Base-by-base conservation (phyloP, 2,888 invertebrate species). In the Rapana venosa region DNA sequence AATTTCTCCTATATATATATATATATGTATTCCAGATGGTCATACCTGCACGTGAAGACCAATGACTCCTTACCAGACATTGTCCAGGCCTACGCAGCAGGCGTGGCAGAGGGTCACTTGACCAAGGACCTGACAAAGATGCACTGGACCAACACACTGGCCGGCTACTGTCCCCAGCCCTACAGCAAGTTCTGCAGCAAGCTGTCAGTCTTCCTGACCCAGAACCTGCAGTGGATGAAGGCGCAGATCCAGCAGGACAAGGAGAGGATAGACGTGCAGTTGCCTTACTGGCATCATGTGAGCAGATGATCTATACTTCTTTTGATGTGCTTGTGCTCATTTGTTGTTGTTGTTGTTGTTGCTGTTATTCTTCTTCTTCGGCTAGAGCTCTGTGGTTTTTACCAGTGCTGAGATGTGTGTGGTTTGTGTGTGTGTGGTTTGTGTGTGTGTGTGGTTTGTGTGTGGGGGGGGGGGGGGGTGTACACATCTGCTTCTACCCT, bases 251-350 rank as follows among this genome's bases (percentile, higher is more conserved):
- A 94, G 92, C 6, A 94, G 92, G 17, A 83, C 13, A 81, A 79
- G 15, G 84, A 84, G 1, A 56, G 26, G 26, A 15, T 94, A 92
- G 91, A 95, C 17, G 93, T 96, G 93, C 94, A 94, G 13, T 97
- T 97, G 96, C 97, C 98, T 85, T 97, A 98, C 95, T 98, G 98
- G 98, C 98, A 98, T 96, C 98, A 98, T 96, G 97, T 98, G 87
- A 90, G 91, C 81, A 47, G 47, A 47, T 22, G 47, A 47, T 22
- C 47, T 84, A 36, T 35, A 35, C 47, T 47, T 47, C 47, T 47
- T 47, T 47, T 47, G 47, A 5, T 8, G 8, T 47, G 47, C 4
- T 2, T 47, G 47, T n/a, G n/a, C n/a, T n/a, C 47, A 47, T 47
- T 47, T 47, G 47, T 47, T 47, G 47, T 2, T 47, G 47, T 2